Evolutionary conservation across 2,113 vertebrate species (phyloP), one percentile per base, ranked within the genome.

Genomic region (Gadus macrocephalus): DNA sequence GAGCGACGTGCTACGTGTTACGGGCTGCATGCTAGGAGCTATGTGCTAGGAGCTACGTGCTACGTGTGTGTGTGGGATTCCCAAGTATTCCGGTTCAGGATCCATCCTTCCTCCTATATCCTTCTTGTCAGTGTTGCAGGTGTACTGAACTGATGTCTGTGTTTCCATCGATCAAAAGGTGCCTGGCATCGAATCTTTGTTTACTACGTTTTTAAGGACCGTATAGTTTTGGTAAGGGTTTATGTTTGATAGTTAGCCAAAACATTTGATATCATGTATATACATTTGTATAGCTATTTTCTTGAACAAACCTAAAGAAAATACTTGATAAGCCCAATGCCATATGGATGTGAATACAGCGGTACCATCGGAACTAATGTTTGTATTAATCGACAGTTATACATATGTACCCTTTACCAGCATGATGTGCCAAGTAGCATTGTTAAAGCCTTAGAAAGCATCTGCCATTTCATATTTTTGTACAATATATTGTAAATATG

Each of bases 401-500:
- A 19, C 15, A 66, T 19, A 31, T 62, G 56, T 62, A 19, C 58
- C 15, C 68, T 56, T 35, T 62, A 72, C 55, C 58, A 6, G 14
- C 61, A 60, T 2, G 71, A 63, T 71, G 58, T 75, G 74, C 78
- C 60, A 64, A 53, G 59, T 80, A 74, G 31, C 69, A 55, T 73
- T 73, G 63, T 70, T 65, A 69, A 53, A 76, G 67, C 67, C 59
- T 20, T 72, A 77, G 76, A 68, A 67, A 20, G 67, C 1, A n/a
- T 68, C 64, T 78, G 67, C 77, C 64, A 71, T 83, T 88, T 79
- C 80, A 73, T 87, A 83, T 88, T 90, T 86, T 91, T 91, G 86
- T 91, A 90, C 78, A 91, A 87, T 89, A 79, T 89, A 14, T 89
- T 92, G 91, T 93, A 93, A 90, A 93, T 93, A 93, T 86, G 64